Evolutionary conservation across 2,888 invertebrate genomes (phyloP), one percentile per base, ranked within the genome.

Genomic region (Platyscelio sp.): DNA sequence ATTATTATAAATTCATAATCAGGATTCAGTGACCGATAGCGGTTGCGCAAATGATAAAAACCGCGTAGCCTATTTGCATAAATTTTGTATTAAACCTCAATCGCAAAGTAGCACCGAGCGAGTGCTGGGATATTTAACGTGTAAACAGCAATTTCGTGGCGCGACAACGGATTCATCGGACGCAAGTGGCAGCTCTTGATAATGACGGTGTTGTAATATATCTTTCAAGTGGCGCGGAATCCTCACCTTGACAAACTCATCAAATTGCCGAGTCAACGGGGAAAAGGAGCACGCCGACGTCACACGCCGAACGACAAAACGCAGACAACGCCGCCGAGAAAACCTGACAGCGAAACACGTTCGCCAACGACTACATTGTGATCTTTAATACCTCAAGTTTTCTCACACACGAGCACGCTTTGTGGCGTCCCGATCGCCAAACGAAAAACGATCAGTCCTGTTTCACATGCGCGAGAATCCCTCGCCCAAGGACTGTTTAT

Each of bases 361-460:
- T 78, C 70, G 68, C 65, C 26, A 26, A 20, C 61, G 83, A 72
- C 76, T 60, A 86, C 83, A 85, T 85, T 65, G 82, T 83, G 85
- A 85, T 88, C 87, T 90, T 89, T 90, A 89, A 90, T 90, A 87
- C 88, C 88, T 87, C 87, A 81, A 89, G 78, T 89, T 89, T 89
- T 87, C 87, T 86, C 80, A 74, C 68, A 80, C 65, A 49, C 54
- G 33, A 18, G 13, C 33, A 51, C 49, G 27, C 74, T 85, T 51
- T 51, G 22, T 9, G 51, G 22, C 51, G 22, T 13, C 75, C 68
- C 61, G 78, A 71, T 22, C 7, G 20, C 3, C 7, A 20, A 72
- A 83, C 78, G 85, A 80, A 81, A 87, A 81, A 87, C 76, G 85
- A 81, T 74, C 83, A 9, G 22, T 22, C 33, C 33, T 7, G 33